Conservation (phyloP, 2,888 invertebrate species). For the Tricholauxania praeusta region DNA sequence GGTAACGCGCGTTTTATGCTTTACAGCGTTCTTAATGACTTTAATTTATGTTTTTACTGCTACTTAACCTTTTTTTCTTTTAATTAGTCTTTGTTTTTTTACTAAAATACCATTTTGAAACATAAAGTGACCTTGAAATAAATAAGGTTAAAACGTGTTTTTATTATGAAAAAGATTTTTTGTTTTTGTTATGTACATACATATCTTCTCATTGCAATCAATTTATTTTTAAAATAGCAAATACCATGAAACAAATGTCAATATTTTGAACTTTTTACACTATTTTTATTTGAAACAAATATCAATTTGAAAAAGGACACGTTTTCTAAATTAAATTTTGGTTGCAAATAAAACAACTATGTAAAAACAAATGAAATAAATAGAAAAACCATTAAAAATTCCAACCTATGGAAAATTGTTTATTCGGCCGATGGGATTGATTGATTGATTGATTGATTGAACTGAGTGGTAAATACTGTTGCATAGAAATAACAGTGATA, state of each 20-base stretch:
- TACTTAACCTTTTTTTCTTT: no score
- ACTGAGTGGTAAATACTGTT: not conserved
- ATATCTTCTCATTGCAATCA: not conserved
- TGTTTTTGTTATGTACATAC: no score
- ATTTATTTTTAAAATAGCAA: not conserved
- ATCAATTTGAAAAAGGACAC: conserved; percentile 23
- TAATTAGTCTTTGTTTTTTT: no score
- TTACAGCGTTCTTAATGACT: conserved; percentile 25
- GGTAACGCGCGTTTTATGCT: conserved; percentile 24
- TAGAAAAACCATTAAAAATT: not conserved
- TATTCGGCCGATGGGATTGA: conserved; percentile 7
- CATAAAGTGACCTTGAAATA: no score
- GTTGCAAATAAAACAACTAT: not conserved
- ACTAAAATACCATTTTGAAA: no score
- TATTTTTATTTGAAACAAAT: not conserved
- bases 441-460: conserved; percentile 15
- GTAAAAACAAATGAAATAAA: not conserved
- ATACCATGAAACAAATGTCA: not conserved
- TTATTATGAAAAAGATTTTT: no score
- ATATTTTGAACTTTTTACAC: not conserved
- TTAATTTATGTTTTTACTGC: no score
- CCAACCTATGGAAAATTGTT: conserved; percentile 16
- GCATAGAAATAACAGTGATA: not conserved
- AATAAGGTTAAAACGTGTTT: no score
- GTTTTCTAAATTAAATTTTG: conserved; percentile 20